Evolutionary conservation across 2,888 invertebrate species (phyloP).

Genomic region (Eutolmus rufibarbis): DNA sequence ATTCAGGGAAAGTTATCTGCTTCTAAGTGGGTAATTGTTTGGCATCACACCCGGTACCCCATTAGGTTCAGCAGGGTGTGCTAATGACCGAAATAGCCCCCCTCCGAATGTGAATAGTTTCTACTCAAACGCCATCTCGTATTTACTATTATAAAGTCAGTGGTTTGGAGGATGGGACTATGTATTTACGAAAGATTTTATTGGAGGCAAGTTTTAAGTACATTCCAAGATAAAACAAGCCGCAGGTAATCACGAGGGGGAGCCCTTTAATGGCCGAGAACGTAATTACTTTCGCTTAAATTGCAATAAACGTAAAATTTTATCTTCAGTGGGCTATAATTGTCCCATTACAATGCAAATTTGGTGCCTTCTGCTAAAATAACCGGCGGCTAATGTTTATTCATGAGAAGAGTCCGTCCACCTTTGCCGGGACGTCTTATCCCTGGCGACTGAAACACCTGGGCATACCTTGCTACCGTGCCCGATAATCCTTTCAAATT

Average conservation of each 20-base stretch:
- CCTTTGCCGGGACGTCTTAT: background rate
- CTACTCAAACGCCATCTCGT: background rate
- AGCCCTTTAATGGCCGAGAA: slow-evolving; percentile 17
- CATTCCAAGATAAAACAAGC: slow-evolving; percentile 22
- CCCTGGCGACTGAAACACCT: background rate
- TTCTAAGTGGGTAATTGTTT: background rate
- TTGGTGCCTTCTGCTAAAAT: slow-evolving; percentile 20
- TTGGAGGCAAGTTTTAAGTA: background rate
- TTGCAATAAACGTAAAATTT: slow-evolving; percentile 32
- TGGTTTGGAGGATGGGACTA: background rate
- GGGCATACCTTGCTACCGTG: background rate
- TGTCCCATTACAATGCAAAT: slow-evolving; percentile 35
- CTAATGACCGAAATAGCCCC: background rate
- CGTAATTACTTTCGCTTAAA: slow-evolving; percentile 36
- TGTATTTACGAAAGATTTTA: slow-evolving; percentile 2
- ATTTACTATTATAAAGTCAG: background rate
- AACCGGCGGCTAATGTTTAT: slow-evolving; percentile 22
- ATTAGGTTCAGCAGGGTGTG: background rate
- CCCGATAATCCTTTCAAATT: slow-evolving; percentile 12
- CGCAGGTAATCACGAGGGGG: slow-evolving; percentile 13
- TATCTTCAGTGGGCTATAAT: slow-evolving; percentile 25
- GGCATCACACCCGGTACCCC: background rate
- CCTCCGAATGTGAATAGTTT: background rate
- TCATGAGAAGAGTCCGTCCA: slow-evolving; percentile 11
- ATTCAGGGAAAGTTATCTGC: background rate